Percentiles rank a stretch among this genome's conserved stretches.
Conservation (phyloP, 2,113 vertebrate species). For the Otolemur garnettii region DNA sequence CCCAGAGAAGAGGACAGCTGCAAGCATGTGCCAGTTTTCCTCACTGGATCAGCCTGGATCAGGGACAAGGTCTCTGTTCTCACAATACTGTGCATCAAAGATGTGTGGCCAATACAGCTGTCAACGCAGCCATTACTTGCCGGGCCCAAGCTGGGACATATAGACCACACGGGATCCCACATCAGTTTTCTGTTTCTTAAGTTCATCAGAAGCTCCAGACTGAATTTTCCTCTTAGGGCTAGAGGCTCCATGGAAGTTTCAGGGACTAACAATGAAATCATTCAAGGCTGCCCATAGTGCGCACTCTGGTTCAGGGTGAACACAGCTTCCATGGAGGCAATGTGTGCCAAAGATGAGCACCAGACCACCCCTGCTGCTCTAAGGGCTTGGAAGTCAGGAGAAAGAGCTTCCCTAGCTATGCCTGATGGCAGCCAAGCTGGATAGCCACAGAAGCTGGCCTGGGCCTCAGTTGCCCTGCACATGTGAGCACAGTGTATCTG, state of each 20-base stretch:
- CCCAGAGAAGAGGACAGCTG: background rate
- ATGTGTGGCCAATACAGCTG: background rate
- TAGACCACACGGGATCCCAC: background rate
- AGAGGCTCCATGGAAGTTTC: background rate
- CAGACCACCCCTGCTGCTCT: background rate
- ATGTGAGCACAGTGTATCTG: too few relatives aligned
- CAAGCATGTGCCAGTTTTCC: background rate
- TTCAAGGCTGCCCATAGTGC: background rate
- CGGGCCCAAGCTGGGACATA: background rate
- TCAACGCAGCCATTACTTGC: background rate
- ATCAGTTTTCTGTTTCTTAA: background rate
- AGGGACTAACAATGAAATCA: background rate
- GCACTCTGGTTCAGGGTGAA: background rate
- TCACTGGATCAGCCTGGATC: background rate
- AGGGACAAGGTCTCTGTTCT: background rate
- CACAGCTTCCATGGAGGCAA: background rate
- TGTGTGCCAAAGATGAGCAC: background rate
- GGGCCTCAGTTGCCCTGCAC: background rate
- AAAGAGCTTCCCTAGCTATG: background rate
- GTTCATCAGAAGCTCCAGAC: background rate
- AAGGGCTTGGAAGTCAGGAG: background rate
- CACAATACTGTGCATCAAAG: background rate
- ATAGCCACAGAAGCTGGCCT: background rate
- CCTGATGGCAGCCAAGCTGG: background rate
- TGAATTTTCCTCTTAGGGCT: background rate